A percentile compares a stretch with the other conserved stretches of the same genome.
These are phyloP conservation scores for Chaetodon auriga DNA, from an alignment of 2,113 vertebrate genomes.

Conservation along the genomic window DNA sequence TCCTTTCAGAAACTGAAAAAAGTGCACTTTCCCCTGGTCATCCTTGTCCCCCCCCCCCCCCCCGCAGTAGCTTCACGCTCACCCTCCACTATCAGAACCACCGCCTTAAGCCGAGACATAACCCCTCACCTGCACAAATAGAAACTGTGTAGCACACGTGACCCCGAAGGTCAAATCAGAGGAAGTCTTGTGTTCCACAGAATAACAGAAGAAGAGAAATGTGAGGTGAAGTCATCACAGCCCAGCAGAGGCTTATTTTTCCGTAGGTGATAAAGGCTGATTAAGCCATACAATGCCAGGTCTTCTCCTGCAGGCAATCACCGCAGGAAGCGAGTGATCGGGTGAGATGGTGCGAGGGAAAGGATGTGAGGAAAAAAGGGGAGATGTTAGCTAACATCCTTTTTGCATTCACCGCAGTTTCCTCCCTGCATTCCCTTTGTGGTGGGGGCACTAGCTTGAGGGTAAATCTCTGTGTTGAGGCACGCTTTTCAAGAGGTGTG, in stretches of 20 bases:
- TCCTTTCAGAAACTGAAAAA: too few species aligned
- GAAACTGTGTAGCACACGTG: slow-evolving; percentile 4
- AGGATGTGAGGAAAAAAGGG: slow-evolving; percentile 27
- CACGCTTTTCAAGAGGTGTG: slow-evolving; percentile 52
- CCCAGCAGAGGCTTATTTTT: slow-evolving; percentile 13
- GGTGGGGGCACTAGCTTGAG: slow-evolving; percentile 41
- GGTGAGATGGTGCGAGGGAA: slow-evolving; percentile 53
- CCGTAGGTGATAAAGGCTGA: slow-evolving; percentile 46
- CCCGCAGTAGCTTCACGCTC: too few species aligned
- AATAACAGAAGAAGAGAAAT: neutral
- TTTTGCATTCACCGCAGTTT: slow-evolving; percentile 58
- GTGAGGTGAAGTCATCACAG: slow-evolving; percentile 6
- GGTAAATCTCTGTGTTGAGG: slow-evolving; percentile 52
- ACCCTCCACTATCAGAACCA: too few species aligned
- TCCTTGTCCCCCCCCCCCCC: too few species aligned
- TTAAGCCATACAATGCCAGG: slow-evolving; percentile 40
- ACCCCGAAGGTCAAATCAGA: slow-evolving; percentile 20
- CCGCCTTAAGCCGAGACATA: neutral
- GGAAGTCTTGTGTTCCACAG: slow-evolving; percentile 17
- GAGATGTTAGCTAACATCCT: slow-evolving; percentile 48
- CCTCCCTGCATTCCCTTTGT: slow-evolving; percentile 43
- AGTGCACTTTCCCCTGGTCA: too few species aligned
- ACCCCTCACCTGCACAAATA: neutral
- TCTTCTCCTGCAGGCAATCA: slow-evolving; percentile 31
- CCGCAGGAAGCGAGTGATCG: slow-evolving; percentile 60